Conservation (phyloP, 1,140 invertebrate genomes). For the Ostrea denselamellosa region DNA sequence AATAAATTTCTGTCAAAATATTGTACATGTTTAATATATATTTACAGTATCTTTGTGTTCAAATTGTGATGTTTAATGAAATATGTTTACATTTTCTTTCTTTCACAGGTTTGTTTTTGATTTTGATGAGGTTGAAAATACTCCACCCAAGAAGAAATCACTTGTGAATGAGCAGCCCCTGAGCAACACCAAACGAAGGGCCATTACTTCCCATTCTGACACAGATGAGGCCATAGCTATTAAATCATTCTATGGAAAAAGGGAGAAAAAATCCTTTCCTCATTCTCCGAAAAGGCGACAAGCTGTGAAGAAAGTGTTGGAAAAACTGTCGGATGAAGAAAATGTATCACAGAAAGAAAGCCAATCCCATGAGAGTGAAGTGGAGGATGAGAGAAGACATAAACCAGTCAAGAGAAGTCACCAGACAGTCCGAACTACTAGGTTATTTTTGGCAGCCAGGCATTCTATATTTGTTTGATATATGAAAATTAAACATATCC, state of each 20-base stretch:
- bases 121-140: slow-evolving; percentile 52
- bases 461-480: too few relatives aligned
- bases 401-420: neutral
- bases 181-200: neutral
- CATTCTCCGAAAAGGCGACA: slow-evolving; percentile 50
- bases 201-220: neutral
- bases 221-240: slow-evolving; percentile 36
- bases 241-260: slow-evolving; percentile 54
- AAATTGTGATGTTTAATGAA: too few relatives aligned
- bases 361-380: neutral
- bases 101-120: slow-evolving; percentile 42
- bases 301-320: slow-evolving; percentile 38
- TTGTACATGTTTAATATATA: too few relatives aligned
- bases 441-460: neutral
- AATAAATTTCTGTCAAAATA: too few relatives aligned
- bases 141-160: slow-evolving; percentile 46
- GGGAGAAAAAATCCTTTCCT: slow-evolving; percentile 53
- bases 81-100: neutral
- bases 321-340: slow-evolving; percentile 46
- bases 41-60: too few relatives aligned
- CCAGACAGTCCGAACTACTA: neutral
- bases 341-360: slow-evolving; percentile 30
- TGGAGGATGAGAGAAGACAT: neutral
- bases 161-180: neutral
- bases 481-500: too few relatives aligned